Evolutionary conservation across 2,113 vertebrate species (phyloP).

Genomic region (Sakesphorus luctuosus): DNA sequence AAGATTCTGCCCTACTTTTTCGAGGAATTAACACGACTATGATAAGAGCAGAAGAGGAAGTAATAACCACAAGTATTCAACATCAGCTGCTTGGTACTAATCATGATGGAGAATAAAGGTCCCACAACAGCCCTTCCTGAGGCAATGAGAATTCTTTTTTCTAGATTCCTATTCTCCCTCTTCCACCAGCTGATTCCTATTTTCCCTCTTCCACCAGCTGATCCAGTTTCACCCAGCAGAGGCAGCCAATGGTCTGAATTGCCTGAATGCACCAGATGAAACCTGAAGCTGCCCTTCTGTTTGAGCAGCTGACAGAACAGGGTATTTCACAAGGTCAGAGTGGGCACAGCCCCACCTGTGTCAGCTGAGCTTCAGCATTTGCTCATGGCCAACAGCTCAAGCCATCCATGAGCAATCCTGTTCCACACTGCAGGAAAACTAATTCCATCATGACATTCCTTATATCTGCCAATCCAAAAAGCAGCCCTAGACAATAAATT

Average conservation of each 20-base stretch:
- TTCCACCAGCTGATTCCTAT: background rate
- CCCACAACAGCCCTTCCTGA: background rate
- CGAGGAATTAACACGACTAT: background rate
- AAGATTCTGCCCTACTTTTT: background rate
- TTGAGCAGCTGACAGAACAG: background rate
- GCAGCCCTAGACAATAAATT: background rate
- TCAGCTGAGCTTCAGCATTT: background rate
- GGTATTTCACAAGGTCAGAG: background rate
- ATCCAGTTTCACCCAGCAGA: background rate
- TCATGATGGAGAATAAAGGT: background rate
- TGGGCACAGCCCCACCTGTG: background rate
- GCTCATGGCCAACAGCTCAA: background rate
- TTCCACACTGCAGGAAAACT: background rate
- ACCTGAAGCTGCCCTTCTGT: background rate
- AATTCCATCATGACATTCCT: background rate
- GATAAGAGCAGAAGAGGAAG: background rate
- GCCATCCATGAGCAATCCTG: background rate
- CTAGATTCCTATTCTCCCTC: background rate
- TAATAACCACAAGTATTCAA: background rate
- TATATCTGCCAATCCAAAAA: background rate
- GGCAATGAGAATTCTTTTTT: background rate
- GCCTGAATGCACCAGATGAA: background rate
- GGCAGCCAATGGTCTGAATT: background rate
- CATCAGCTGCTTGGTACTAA: background rate
- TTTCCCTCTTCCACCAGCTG: background rate